A percentile compares a stretch with the other conserved stretches of the same genome.
Conservation (phyloP, 2,888 invertebrate genomes). For the Scelioninae gen. 1 region DNA sequence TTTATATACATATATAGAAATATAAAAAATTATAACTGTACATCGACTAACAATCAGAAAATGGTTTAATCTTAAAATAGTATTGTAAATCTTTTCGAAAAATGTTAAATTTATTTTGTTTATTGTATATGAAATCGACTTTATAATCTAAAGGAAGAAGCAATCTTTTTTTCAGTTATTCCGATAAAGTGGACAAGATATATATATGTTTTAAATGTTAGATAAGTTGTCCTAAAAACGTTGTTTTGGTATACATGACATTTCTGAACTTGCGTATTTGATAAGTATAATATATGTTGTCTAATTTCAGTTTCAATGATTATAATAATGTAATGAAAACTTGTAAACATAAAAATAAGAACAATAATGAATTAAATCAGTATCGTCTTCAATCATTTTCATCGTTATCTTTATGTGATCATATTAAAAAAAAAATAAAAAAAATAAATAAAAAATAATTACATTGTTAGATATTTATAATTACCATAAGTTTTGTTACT, state of each 20-base stretch:
- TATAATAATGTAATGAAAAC: too few species aligned
- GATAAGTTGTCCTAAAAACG: constrained; percentile 5
- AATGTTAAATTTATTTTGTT: background rate
- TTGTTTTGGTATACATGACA: background rate
- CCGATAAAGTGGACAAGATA: background rate
- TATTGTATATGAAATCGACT: background rate
- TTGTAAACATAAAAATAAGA: too few species aligned
- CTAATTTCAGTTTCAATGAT: too few species aligned
- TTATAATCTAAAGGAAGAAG: background rate
- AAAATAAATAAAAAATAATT: too few species aligned
- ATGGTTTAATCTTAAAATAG: background rate
- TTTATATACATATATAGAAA: too few species aligned
- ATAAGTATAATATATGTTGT: background rate
- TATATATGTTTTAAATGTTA: background rate
- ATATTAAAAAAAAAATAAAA: background rate
- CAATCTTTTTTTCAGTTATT: background rate
- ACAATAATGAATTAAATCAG: too few species aligned
- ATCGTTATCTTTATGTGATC: background rate
- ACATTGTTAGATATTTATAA: too few species aligned
- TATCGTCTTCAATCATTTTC: too few species aligned
- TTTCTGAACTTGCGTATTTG: background rate
- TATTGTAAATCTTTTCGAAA: background rate
- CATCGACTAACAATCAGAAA: background rate
- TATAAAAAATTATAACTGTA: constrained; percentile 12
- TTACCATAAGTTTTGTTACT: too few species aligned